Conservation (phyloP, 2,113 vertebrate species). For the Oreochromis aureus region DNA sequence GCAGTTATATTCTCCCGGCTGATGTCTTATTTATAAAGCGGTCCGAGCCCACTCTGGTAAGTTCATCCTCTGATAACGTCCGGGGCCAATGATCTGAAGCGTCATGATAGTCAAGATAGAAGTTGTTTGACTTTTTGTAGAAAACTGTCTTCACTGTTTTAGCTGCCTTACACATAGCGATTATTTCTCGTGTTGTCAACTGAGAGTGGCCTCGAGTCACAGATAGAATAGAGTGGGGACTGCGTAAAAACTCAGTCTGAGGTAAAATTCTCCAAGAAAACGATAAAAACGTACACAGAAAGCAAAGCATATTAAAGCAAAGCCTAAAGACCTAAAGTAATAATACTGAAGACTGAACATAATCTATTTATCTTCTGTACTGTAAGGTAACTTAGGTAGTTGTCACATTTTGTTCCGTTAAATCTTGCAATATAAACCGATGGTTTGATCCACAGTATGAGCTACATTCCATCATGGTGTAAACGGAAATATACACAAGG, state of each 20-base stretch:
- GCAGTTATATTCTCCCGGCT: constrained; percentile 36
- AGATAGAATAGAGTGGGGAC: constrained; percentile 47
- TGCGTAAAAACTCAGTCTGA: constrained; percentile 64
- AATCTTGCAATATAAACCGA: constrained; percentile 67
- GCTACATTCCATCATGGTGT: constrained; percentile 72
- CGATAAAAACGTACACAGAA: constrained; percentile 52
- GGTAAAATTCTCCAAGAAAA: constrained; percentile 64
- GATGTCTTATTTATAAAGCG: constrained; percentile 11
- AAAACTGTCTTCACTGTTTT: constrained; percentile 60
- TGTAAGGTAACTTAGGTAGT: constrained; percentile 67
- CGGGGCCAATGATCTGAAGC: constrained; percentile 16
- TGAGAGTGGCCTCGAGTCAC: constrained; percentile 46
- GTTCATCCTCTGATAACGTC: constrained; percentile 45
- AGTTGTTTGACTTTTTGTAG: constrained; percentile 28
- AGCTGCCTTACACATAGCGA: constrained; percentile 69
- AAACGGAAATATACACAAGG: constrained; percentile 72
- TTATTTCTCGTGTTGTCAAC: constrained; percentile 50
- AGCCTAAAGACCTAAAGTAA: constrained; percentile 62
- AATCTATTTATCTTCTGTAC: constrained; percentile 45
- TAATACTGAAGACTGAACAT: constrained; percentile 59
- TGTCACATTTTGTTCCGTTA: constrained; percentile 67
- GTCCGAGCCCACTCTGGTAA: not conserved
- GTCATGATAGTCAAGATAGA: constrained; percentile 17
- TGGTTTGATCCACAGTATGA: constrained; percentile 69
- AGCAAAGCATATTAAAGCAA: constrained; percentile 74